Conservation (phyloP, 2,888 invertebrate genomes). For the Keiferia lycopersicella region DNA sequence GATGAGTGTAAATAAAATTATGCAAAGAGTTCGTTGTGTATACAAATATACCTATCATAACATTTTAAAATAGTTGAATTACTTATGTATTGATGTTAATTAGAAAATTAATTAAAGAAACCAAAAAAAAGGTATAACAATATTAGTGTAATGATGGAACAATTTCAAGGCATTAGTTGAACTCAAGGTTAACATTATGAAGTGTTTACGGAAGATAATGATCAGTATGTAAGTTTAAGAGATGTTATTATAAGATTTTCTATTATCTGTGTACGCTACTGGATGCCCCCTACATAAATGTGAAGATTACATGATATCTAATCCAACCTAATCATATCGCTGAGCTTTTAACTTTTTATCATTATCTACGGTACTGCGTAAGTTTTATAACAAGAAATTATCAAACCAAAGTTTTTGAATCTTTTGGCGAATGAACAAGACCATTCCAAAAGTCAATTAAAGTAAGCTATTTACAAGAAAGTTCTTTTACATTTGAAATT, state of each 20-base stretch:
- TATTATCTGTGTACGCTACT: slow-evolving; percentile 19
- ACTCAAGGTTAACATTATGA: slow-evolving; percentile 11
- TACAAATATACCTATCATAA: slow-evolving; percentile 54
- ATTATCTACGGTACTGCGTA: slow-evolving; percentile 25
- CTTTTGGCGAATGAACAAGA: slow-evolving; percentile 52
- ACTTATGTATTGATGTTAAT: slow-evolving; percentile 57
- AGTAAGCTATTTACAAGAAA: slow-evolving; percentile 55
- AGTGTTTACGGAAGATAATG: neutral
- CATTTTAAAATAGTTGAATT: slow-evolving; percentile 47
- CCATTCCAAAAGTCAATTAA: slow-evolving; percentile 72
- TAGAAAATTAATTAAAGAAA: slow-evolving; percentile 44
- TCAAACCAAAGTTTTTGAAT: slow-evolving; percentile 33
- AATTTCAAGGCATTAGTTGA: slow-evolving; percentile 1
- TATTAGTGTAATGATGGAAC: slow-evolving; percentile 22
- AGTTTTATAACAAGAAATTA: slow-evolving; percentile 26
- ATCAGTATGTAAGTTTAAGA: neutral
- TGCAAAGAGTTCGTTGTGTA: slow-evolving; percentile 55
- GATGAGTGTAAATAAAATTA: slow-evolving; percentile 51
- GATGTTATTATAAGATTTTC: slow-evolving; percentile 13
- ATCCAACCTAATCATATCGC: slow-evolving; percentile 26
- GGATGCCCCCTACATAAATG: neutral
- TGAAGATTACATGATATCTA: slow-evolving; percentile 1
- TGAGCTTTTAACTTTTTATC: slow-evolving; percentile 31
- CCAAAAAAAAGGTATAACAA: slow-evolving; percentile 36
- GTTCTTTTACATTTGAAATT: slow-evolving; percentile 28